Evolutionary conservation across 2,888 invertebrate species (phyloP).

Genomic region (Sisyra nigra): DNA sequence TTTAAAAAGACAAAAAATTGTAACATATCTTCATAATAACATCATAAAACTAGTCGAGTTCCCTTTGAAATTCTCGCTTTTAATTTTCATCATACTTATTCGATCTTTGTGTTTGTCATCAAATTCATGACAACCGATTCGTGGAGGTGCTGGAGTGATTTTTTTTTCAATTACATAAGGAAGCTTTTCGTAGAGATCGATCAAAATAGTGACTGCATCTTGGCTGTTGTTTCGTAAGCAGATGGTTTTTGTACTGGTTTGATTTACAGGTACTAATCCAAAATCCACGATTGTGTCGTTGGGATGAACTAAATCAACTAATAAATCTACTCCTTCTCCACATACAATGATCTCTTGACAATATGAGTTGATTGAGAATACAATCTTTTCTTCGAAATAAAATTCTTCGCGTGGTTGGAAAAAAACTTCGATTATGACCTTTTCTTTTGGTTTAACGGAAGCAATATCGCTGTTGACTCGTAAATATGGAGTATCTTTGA

Average conservation of each 20-base stretch:
- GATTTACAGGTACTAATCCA: conserved; percentile 17
- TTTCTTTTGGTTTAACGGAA: conserved; percentile 27
- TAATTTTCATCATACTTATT: too few species aligned
- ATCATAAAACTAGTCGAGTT: too few species aligned
- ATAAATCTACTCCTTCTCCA: conserved; percentile 34
- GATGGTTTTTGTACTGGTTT: background rate
- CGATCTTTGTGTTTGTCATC: too few species aligned
- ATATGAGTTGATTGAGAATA: conserved; percentile 36
- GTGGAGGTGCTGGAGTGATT: background rate
- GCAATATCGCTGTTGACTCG: conserved; percentile 29
- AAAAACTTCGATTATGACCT: conserved; percentile 31
- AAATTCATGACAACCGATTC: background rate
- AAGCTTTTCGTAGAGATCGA: background rate
- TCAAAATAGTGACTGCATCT: background rate
- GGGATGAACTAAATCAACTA: conserved; percentile 23
- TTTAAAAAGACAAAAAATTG: too few species aligned
- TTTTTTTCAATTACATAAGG: background rate
- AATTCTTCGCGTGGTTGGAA: conserved; percentile 37
- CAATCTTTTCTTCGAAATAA: conserved; percentile 32
- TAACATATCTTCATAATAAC: too few species aligned
- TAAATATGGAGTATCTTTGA: conserved; percentile 31
- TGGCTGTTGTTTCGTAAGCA: background rate
- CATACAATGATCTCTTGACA: conserved; percentile 33
- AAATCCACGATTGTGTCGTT: conserved; percentile 26
- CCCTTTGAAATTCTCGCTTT: too few species aligned